A percentile compares a stretch with the other conserved stretches of the same genome.
Conservation (phyloP, 2,888 invertebrate species). For the Trissolcus brochymenae region DNA sequence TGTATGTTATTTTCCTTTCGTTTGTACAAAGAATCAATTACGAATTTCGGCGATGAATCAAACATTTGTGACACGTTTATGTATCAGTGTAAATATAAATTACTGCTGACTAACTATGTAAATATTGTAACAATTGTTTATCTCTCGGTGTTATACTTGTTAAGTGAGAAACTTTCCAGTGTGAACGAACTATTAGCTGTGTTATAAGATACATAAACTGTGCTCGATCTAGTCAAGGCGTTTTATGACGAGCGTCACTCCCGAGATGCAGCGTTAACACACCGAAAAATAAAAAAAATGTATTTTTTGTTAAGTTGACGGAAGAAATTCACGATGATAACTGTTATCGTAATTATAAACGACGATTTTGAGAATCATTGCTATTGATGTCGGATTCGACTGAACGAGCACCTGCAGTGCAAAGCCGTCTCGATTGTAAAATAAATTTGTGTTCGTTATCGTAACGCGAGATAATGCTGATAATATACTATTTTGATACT, state of each 20-base stretch:
- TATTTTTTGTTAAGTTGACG: no score
- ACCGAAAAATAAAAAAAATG: no score
- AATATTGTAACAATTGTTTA: slow-evolving; percentile 14
- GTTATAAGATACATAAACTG: slow-evolving; percentile 20
- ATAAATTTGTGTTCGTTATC: slow-evolving; percentile 26
- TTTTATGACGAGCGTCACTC: slow-evolving; percentile 19
- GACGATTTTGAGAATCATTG: no score
- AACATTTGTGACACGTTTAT: no score
- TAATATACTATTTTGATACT: slow-evolving; percentile 40
- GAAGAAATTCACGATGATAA: no score
- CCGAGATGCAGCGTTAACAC: neutral
- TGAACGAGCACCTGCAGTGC: neutral
- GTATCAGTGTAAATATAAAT: neutral
- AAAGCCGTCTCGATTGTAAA: slow-evolving; percentile 2
- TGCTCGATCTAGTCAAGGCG: slow-evolving; percentile 13
- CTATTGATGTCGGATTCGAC: no score
- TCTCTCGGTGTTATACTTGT: slow-evolving; percentile 9
- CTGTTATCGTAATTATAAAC: no score
- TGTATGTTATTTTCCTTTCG: no score
- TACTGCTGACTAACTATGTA: neutral
- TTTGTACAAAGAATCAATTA: no score
- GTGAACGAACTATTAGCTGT: slow-evolving; percentile 38
- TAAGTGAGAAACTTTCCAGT: slow-evolving; percentile 28
- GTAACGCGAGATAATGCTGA: slow-evolving; percentile 21
- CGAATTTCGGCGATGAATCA: no score